Base-by-base conservation (phyloP, 2,888 invertebrate species). In the Idaea dimidiata region DNA sequence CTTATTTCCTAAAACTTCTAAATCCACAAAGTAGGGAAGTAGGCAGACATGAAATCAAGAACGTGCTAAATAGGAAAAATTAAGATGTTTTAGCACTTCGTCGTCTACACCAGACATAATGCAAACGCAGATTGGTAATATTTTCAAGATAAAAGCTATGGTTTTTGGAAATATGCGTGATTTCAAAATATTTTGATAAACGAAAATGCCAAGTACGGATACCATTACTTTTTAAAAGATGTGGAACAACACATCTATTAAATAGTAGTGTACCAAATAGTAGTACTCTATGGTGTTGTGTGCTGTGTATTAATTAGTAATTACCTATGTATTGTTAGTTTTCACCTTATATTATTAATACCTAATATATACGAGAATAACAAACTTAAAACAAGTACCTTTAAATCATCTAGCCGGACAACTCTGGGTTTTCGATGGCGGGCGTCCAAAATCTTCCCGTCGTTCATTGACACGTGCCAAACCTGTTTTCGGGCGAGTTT, bases 381-480 rank as follows among this genome's bases (percentile, higher is more conserved):
- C 78, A 77, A 81, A 79, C 86, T 84, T 83, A 75, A 79, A 86
- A 81, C 80, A 74, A 82, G 79, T 80, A 72, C 81, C 85, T 85
- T 88, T 88, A 88, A 89, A 90, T 89, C 88, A 89, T 88, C 83
- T 75, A 83, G 82, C 81, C 82, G 76, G 82, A 79, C 86, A 78
- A 80, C 78, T 81, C 75, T 67, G 77, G 75, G 72, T 78, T 73
- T 78, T 75, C 80, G 84, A 81, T 81, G 82, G 86, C 85, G 86
- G 82, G 86, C 85, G 86, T 87, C 84, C 90, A 85, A 91, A 89
- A 87, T 89, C 85, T 89, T 86, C 88, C 87, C 83, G 79, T 81
- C 91, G 91, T 91, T 90, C 92, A 88, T 91, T 91, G 92, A 92
- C 92, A 91, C 92, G 92, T 89, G 92, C 91, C 83, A 83, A 91